Evolutionary conservation across 2,113 vertebrate genomes (phyloP).

Genomic region (Leiothrix lutea): DNA sequence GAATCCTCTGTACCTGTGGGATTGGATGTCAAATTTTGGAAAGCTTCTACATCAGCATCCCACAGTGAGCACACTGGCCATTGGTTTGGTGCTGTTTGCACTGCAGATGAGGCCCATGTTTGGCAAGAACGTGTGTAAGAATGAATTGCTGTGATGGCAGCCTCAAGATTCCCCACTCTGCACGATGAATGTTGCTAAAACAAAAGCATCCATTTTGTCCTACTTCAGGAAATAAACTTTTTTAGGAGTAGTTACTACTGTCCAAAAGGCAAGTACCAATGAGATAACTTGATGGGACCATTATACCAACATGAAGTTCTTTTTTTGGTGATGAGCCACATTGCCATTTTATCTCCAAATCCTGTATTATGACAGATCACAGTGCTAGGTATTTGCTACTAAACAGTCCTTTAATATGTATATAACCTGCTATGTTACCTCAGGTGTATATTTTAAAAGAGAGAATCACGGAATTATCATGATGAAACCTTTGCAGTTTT

Average conservation of each 20-base stretch:
- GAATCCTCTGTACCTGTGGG: not conserved
- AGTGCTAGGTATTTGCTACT: rapidly evolving
- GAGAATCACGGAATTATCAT: not conserved
- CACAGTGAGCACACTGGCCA: not conserved
- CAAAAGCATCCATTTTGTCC: not conserved
- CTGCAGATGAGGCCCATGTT: not conserved
- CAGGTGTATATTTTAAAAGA: not conserved
- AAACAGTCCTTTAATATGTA: not conserved
- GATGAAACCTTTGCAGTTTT: not conserved
- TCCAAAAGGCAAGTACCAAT: not conserved
- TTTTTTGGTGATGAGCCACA: not conserved
- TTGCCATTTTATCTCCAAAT: not conserved
- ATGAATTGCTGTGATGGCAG: not conserved
- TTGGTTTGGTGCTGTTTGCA: not conserved
- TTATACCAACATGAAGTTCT: not conserved
- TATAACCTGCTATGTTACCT: not conserved
- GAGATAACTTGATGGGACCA: not conserved
- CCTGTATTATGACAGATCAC: not conserved
- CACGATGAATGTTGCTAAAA: not conserved
- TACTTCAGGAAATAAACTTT: not conserved
- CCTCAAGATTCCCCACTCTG: not conserved
- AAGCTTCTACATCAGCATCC: not conserved
- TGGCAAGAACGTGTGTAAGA: not conserved
- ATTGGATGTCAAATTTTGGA: not conserved
- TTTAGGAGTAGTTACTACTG: not conserved